A percentile compares a stretch with the other conserved stretches of the same genome.
phyloP scores from a whole-genome alignment of 1,140 invertebrate species.

The Microplitis mediator region DNA sequence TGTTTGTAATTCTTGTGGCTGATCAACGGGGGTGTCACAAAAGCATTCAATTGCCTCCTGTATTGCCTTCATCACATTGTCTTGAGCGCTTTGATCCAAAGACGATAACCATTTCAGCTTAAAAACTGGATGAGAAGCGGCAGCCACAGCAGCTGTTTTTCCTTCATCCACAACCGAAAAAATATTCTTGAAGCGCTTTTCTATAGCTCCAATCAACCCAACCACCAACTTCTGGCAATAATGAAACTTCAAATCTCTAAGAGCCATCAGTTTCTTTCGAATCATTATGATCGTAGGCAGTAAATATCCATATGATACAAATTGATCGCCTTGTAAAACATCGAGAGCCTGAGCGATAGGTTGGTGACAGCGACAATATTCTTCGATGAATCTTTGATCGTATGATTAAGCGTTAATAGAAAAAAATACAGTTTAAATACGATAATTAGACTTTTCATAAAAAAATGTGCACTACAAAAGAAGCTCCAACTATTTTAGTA shows the following conservation, averaged over 20 bases:
- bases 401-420: too few relatives aligned
- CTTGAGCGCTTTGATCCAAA: neutral
- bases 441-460: too few relatives aligned
- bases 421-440: neutral
- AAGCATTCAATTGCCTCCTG: neutral
- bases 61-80: conserved; percentile 8
- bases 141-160: conserved; percentile 8
- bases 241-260: too few relatives aligned
- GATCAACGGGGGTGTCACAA: neutral
- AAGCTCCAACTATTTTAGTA: too few relatives aligned
- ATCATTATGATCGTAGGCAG: too few relatives aligned
- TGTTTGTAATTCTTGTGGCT: neutral
- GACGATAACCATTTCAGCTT: conserved; percentile 4
- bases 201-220: neutral
- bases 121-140: conserved; percentile 9
- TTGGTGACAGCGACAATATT: too few relatives aligned
- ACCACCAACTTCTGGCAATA: neutral
- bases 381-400: too few relatives aligned
- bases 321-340: too few relatives aligned
- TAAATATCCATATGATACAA: too few relatives aligned
- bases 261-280: too few relatives aligned
- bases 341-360: too few relatives aligned
- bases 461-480: too few relatives aligned
- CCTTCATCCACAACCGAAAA: conserved; percentile 10
- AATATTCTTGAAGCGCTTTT: conserved; percentile 15